Evolutionary conservation across 2,888 invertebrate species (phyloP).

Genomic region (Phania funesta): DNA sequence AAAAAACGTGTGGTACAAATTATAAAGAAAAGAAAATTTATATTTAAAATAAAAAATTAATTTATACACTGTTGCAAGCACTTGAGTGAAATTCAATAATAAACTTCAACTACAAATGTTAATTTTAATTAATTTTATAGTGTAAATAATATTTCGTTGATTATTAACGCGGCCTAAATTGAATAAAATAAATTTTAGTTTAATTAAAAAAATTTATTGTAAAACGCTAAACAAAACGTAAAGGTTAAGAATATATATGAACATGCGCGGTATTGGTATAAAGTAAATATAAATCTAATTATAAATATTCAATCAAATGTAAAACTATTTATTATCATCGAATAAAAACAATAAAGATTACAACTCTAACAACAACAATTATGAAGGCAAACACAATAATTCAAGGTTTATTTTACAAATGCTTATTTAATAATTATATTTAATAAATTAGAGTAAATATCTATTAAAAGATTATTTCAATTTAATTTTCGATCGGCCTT

Average conservation of each 20-base stretch:
- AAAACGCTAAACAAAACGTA: not conserved
- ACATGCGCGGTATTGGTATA: not conserved
- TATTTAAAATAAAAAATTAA: too few relatives aligned
- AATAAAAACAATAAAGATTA: not conserved
- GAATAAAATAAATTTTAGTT: too few relatives aligned
- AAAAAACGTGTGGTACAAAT: not conserved
- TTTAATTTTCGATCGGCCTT: too few relatives aligned
- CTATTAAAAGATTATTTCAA: not conserved
- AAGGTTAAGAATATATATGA: not conserved
- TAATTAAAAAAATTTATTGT: not conserved
- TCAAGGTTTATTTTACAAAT: not conserved
- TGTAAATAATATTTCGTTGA: too few relatives aligned
- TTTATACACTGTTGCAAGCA: too few relatives aligned
- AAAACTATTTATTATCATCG: not conserved
- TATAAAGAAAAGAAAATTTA: not conserved
- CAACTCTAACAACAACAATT: not conserved
- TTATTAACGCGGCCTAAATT: too few relatives aligned
- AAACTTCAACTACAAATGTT: too few relatives aligned
- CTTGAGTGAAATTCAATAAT: too few relatives aligned
- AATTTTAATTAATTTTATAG: too few relatives aligned
- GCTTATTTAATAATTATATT: not conserved
- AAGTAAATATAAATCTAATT: slow-evolving; percentile 5
- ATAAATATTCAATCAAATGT: not conserved
- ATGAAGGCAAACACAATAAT: not conserved
- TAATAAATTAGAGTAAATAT: not conserved